A percentile compares a stretch with the other conserved stretches of the same genome.
These are phyloP conservation scores for Clangula hyemalis DNA, from an alignment of 2,797 vertebrate species.

Conservation along the genomic window DNA sequence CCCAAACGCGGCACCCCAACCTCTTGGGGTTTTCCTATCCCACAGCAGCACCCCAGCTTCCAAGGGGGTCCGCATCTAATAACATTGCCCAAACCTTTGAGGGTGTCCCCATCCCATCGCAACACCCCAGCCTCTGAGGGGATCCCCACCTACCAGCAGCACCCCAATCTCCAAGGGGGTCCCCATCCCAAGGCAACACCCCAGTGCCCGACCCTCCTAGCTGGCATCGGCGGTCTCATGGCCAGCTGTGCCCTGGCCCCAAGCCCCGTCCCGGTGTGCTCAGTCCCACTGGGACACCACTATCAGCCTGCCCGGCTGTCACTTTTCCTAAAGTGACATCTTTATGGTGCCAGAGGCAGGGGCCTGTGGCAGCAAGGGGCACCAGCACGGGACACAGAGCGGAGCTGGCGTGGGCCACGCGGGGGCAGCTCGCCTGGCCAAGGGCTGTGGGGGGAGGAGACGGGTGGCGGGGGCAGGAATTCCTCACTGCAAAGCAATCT, in stretches of 20 bases:
- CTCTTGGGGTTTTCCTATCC: neutral
- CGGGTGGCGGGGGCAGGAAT: constrained; percentile 11
- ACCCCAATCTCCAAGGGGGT: neutral
- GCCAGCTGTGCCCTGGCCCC: too few species aligned
- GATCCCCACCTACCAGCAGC: neutral
- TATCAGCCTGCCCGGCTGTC: neutral
- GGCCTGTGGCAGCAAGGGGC: neutral
- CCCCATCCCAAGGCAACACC: neutral
- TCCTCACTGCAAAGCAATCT: constrained; percentile 51
- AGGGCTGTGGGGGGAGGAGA: neutral
- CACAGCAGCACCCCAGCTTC: neutral
- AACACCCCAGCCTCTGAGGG: neutral
- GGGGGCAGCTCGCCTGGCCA: neutral
- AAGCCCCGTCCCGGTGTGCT: neutral
- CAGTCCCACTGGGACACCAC: neutral
- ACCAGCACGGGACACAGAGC: neutral
- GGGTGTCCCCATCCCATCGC: neutral
- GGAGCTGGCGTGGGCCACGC: neutral
- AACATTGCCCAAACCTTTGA: too few species aligned
- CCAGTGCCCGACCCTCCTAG: neutral
- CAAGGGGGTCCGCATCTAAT: too few species aligned
- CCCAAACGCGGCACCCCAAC: neutral
- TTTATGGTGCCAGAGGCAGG: neutral
- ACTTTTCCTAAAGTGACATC: neutral
- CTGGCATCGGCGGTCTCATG: neutral